phyloP scores from a whole-genome alignment of 1,140 invertebrate genomes.

The Pemphigus obesinymphae region DNA sequence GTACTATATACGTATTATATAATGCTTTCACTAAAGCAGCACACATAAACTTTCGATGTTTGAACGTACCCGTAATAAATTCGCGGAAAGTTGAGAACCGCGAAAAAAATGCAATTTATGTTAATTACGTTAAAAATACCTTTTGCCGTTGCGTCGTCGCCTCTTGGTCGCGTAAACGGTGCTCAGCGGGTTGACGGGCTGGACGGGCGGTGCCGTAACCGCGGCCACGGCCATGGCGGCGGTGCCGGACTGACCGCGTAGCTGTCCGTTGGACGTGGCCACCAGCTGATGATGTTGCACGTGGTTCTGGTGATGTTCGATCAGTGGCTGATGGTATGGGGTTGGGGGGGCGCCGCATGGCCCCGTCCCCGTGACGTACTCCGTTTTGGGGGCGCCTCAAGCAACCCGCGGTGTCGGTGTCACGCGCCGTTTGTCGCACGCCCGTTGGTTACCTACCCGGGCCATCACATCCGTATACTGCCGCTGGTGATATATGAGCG shows the following conservation, averaged over 20 bases:
- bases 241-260: constrained; percentile 47
- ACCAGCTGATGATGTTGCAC: constrained; percentile 43
- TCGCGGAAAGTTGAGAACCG: too few species aligned
- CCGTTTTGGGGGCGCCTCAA: constrained; percentile 33
- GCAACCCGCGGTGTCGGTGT: background rate
- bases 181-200: constrained; percentile 76
- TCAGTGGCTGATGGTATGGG: constrained; percentile 29
- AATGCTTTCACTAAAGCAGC: too few species aligned
- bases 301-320: constrained; percentile 40
- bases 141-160: constrained; percentile 86
- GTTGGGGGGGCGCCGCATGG: constrained; percentile 37
- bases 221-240: constrained; percentile 47
- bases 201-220: constrained; percentile 47
- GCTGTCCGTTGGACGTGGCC: constrained; percentile 39
- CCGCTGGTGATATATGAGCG: background rate
- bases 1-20: too few species aligned
- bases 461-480: background rate
- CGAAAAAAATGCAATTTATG: too few species aligned
- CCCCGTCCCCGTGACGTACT: constrained; percentile 39
- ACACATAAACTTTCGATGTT: too few species aligned
- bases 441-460: background rate
- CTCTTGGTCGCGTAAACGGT: constrained; percentile 93
- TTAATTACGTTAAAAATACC: too few species aligned
- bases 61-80: too few species aligned
- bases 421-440: background rate